Percentiles rank a stretch among this genome's conserved stretches.
Evolutionary conservation across 2,888 invertebrate genomes (phyloP).

Genomic region (Physocephala rufipes): DNA sequence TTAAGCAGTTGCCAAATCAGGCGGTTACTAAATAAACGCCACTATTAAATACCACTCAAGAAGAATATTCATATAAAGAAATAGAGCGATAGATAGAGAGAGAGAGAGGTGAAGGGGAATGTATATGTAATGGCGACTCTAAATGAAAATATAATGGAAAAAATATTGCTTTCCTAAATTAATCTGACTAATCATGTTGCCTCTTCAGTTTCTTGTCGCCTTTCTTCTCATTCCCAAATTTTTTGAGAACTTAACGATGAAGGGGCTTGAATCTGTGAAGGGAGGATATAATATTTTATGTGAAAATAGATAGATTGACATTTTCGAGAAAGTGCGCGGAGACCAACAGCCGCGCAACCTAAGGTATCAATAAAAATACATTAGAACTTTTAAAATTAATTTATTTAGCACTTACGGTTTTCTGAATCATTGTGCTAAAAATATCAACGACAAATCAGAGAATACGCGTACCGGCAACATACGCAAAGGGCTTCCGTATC

Average conservation of each 20-base stretch:
- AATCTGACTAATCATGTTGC: no score
- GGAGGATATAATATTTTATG: no score
- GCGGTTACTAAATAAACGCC: constrained; percentile 15
- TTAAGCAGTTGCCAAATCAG: constrained; percentile 26
- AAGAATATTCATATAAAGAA: background rate
- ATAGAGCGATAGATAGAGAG: background rate
- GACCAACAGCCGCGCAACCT: background rate
- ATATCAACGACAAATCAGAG: background rate
- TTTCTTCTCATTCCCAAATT: no score
- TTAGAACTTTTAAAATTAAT: constrained; percentile 11
- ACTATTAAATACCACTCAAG: constrained; percentile 8
- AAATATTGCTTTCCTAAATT: no score
- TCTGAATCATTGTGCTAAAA: background rate
- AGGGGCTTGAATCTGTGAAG: background rate
- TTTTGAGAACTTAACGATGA: constrained; percentile 5
- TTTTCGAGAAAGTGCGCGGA: background rate
- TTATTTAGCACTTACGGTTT: constrained; percentile 7
- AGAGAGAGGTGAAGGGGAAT: background rate
- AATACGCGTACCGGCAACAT: background rate
- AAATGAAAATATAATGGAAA: no score
- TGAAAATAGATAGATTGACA: constrained; percentile 16
- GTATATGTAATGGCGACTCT: background rate
- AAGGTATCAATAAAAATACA: constrained; percentile 21
- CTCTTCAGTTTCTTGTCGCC: no score
- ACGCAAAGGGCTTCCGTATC: background rate